A percentile compares a stretch with the other conserved stretches of the same genome.
phyloP scores from a whole-genome alignment of 2,888 invertebrate species.

The Zootermopsis nevadensis region DNA sequence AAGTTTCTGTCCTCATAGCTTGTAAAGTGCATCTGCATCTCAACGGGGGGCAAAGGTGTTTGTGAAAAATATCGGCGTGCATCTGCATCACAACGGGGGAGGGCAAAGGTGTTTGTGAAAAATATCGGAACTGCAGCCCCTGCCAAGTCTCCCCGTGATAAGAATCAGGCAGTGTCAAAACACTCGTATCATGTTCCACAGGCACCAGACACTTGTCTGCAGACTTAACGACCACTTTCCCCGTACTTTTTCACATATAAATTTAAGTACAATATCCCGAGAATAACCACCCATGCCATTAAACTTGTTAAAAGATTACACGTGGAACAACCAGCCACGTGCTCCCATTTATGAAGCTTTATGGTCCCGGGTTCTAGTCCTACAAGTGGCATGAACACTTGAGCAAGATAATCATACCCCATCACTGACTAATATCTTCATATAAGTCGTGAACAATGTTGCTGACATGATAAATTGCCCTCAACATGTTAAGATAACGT shows the following conservation, averaged over 20 bases:
- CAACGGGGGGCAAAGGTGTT: neutral
- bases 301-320: neutral
- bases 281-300: neutral
- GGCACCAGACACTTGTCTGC: neutral
- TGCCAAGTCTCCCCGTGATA: neutral
- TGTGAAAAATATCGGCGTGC: neutral
- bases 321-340: too few relatives aligned
- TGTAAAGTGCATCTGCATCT: too few relatives aligned
- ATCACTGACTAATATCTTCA: too few relatives aligned
- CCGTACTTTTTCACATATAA: too few relatives aligned
- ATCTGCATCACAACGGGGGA: neutral
- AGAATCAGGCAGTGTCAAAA: neutral
- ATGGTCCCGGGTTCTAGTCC: neutral
- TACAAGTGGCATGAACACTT: too few relatives aligned
- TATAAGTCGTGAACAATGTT: too few relatives aligned
- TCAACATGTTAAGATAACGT: too few relatives aligned
- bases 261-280: neutral
- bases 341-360: neutral
- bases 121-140: neutral
- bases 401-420: too few relatives aligned
- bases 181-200: neutral
- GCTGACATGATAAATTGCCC: too few relatives aligned
- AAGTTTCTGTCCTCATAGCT: too few relatives aligned
- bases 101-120: neutral
- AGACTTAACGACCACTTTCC: too few relatives aligned